These are phyloP conservation scores for Dendrophyllia cribrosa DNA, from an alignment of 64 coral and sea anemone species.

Conservation along the genomic window DNA sequence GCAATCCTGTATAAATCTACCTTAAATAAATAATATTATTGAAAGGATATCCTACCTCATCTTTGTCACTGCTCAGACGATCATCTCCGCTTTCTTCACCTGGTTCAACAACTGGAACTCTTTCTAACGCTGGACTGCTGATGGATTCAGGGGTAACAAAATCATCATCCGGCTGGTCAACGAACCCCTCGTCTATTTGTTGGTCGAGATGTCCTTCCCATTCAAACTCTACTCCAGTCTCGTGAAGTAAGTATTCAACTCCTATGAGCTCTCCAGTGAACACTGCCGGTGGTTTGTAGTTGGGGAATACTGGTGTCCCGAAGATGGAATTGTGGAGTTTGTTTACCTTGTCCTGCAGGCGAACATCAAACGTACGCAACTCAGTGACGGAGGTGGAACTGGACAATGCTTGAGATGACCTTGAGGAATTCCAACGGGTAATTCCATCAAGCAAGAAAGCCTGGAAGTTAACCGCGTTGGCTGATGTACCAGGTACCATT, in stretches of 20 bases:
- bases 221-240: neutral
- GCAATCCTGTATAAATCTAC: too few relatives aligned
- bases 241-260: neutral
- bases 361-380: too few relatives aligned
- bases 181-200: neutral
- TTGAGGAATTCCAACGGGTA: neutral
- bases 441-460: constrained; percentile 66
- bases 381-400: neutral
- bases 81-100: too few relatives aligned
- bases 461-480: constrained; percentile 47
- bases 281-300: neutral
- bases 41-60: too few relatives aligned
- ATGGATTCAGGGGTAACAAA: too few relatives aligned
- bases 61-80: too few relatives aligned
- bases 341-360: neutral
- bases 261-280: neutral
- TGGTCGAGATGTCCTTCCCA: neutral
- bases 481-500: neutral
- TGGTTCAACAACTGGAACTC: neutral
- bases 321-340: neutral
- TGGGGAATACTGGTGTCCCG: neutral
- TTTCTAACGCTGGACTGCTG: neutral
- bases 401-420: neutral
- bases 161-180: neutral
- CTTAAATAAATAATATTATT: too few relatives aligned